Conservation (phyloP, 2,113 vertebrate genomes). For the Cavia porcellus region DNA sequence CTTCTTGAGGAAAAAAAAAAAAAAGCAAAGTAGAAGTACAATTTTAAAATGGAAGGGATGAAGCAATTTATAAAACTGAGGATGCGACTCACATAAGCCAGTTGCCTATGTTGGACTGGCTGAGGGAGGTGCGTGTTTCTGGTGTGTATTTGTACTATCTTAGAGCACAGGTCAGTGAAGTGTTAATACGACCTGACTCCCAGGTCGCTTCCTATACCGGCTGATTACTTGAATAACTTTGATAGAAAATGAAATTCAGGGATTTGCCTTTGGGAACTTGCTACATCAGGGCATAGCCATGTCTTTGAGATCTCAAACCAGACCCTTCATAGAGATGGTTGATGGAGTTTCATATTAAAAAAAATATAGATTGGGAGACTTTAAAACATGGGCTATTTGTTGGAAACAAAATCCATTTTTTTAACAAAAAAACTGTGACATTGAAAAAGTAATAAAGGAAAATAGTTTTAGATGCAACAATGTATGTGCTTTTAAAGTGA, state of each 20-base stretch:
- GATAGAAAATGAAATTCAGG: background rate
- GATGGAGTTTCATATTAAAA: background rate
- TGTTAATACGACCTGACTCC: background rate
- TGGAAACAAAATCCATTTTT: constrained; percentile 40
- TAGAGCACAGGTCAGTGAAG: background rate
- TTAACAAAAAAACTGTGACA: constrained; percentile 26
- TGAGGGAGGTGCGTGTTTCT: background rate
- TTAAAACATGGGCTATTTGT: background rate
- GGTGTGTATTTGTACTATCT: background rate
- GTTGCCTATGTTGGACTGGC: background rate
- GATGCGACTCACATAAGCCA: background rate
- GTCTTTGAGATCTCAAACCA: background rate
- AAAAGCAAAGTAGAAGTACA: background rate
- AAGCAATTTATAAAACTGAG: background rate
- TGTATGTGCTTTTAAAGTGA: constrained; percentile 28
- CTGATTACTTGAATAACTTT: background rate
- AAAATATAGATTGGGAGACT: background rate
- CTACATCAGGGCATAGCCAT: background rate
- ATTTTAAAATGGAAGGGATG: background rate
- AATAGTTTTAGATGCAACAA: constrained; percentile 52
- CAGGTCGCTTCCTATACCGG: background rate
- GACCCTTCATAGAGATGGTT: background rate
- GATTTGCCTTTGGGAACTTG: background rate
- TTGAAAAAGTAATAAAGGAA: constrained; percentile 59
- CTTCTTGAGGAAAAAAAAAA: background rate